Evolutionary conservation across 2,797 vertebrate species (phyloP).

Genomic region (Galago senegalensis): DNA sequence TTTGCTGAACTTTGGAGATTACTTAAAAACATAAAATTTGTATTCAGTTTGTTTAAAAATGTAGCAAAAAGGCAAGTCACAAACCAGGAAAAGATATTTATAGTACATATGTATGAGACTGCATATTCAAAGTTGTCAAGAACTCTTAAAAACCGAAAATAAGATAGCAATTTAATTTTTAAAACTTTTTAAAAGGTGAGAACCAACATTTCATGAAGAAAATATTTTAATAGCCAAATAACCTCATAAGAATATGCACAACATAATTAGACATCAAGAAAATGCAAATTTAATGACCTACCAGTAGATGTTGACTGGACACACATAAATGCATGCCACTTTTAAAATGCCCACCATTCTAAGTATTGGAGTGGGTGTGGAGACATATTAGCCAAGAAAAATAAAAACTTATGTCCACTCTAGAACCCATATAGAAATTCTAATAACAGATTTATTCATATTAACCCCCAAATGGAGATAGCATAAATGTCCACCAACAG

Average conservation of each 20-base stretch:
- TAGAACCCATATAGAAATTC: not conserved
- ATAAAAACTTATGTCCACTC: not conserved
- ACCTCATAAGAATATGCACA: not conserved
- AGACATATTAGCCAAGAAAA: not conserved
- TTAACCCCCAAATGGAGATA: not conserved
- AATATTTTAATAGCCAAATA: not conserved
- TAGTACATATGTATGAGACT: not conserved
- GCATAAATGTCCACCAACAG: not conserved
- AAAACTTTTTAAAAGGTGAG: not conserved
- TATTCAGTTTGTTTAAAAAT: not conserved
- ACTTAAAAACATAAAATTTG: not conserved
- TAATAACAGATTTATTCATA: not conserved
- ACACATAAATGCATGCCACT: not conserved
- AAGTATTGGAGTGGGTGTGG: not conserved
- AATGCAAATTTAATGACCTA: not conserved
- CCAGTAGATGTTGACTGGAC: not conserved
- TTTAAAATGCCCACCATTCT: not conserved
- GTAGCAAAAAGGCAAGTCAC: not conserved
- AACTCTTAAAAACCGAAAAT: not conserved
- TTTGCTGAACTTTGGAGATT: not conserved
- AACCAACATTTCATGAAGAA: fast-evolving
- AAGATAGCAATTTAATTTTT: not conserved
- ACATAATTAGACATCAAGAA: not conserved
- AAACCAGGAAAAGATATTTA: not conserved
- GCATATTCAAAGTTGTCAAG: not conserved